Evolutionary conservation across 2,113 vertebrate genomes (phyloP).

Genomic region (Macroglossus sobrinus): DNA sequence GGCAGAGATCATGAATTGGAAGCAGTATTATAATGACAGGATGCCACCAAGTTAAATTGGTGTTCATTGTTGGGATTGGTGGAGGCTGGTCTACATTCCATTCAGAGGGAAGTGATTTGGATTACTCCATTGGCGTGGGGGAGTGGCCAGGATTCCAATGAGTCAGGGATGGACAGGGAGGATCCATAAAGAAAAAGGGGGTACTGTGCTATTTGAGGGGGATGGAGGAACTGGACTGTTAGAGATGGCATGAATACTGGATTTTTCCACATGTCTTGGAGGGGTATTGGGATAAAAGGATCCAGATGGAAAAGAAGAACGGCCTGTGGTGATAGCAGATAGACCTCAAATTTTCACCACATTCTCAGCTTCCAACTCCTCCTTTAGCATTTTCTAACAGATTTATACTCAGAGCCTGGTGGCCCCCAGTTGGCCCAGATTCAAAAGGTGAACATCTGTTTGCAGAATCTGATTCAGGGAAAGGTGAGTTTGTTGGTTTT

Average conservation of each 20-base stretch:
- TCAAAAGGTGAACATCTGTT: constrained; percentile 72
- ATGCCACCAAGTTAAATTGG: background rate
- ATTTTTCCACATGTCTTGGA: background rate
- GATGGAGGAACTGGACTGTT: background rate
- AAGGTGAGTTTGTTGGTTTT: constrained; percentile 64
- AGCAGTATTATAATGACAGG: background rate
- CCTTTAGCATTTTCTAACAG: constrained; percentile 57
- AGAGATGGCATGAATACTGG: background rate
- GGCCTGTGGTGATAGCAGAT: background rate
- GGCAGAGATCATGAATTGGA: background rate
- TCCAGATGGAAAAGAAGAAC: background rate
- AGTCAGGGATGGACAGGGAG: background rate
- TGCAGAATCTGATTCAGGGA: constrained; percentile 59
- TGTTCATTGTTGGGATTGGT: background rate
- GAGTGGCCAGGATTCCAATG: background rate
- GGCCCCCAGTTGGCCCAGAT: constrained; percentile 65
- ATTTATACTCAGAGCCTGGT: constrained; percentile 16
- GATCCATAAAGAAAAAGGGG: background rate
- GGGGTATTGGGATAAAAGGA: background rate
- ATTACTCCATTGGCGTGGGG: background rate
- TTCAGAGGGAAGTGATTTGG: background rate
- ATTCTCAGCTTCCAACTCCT: background rate
- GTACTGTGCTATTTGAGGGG: background rate
- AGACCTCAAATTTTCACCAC: background rate
- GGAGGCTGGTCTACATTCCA: background rate